These are phyloP conservation scores for Hemitrygon akajei DNA, from an alignment of 2,797 vertebrate species.

Conservation along the genomic window DNA sequence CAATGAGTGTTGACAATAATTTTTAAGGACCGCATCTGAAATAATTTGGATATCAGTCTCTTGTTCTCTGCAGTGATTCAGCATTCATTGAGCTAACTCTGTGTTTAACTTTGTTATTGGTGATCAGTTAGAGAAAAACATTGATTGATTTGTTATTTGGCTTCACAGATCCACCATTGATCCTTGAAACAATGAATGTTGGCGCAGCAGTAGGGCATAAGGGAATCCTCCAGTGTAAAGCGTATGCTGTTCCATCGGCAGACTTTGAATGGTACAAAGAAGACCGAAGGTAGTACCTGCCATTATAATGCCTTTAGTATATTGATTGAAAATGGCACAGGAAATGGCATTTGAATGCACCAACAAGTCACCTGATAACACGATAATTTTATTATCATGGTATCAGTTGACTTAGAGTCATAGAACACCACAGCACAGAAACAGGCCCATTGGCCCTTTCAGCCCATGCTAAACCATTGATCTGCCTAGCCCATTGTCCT, in stretches of 20 bases:
- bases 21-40: too few species aligned
- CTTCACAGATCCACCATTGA: conserved; percentile 74
- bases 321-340: not conserved
- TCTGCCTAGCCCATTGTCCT: too few species aligned
- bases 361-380: too few species aligned
- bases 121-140: not conserved
- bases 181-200: conserved; percentile 82
- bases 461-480: too few species aligned
- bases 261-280: conserved; percentile 97
- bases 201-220: conserved; percentile 82
- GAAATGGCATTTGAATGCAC: not conserved
- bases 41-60: not conserved
- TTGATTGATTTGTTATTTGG: conserved; percentile 36
- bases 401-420: too few species aligned
- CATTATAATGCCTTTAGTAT: not conserved
- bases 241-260: conserved; percentile 77
- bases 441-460: too few species aligned
- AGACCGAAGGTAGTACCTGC: conserved; percentile 72
- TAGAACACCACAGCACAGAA: too few species aligned
- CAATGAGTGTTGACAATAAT: not conserved
- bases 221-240: conserved; percentile 85
- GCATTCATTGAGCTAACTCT: not conserved
- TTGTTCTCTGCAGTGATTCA: not conserved
- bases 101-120: not conserved
- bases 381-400: too few species aligned